These are phyloP conservation scores for Tychaedon coryphoeus DNA, from an alignment of 2,113 vertebrate genomes.

Conservation along the genomic window DNA sequence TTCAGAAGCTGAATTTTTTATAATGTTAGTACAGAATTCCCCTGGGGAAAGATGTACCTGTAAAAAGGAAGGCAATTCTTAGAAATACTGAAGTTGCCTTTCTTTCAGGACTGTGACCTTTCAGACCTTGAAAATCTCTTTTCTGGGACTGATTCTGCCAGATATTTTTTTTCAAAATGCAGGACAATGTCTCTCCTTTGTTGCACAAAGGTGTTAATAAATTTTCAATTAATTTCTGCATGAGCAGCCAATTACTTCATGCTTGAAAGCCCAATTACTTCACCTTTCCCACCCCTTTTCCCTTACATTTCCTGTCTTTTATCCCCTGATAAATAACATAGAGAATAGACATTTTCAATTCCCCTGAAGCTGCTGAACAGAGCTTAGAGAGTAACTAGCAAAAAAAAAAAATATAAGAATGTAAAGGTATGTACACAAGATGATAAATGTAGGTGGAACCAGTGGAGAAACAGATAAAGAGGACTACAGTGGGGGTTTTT, in stretches of 20 bases:
- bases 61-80: background rate
- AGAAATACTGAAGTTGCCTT: background rate
- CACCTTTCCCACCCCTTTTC: background rate
- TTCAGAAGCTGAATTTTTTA: background rate
- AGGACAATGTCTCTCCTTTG: background rate
- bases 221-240: background rate
- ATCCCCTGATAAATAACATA: background rate
- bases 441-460: background rate
- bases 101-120: background rate
- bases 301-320: background rate
- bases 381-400: background rate
- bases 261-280: background rate
- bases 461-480: background rate
- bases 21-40: background rate
- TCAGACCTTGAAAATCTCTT: background rate
- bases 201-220: background rate
- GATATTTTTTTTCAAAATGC: background rate
- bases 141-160: background rate
- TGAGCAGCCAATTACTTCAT: background rate
- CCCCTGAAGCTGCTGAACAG: background rate
- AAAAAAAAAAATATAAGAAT: too few species aligned
- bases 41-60: background rate
- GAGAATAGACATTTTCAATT: background rate
- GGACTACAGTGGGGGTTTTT: fast-evolving
- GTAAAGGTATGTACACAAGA: too few species aligned